Base-by-base conservation (phyloP, 2,888 invertebrate genomes). In the Aricia artaxerxes region DNA sequence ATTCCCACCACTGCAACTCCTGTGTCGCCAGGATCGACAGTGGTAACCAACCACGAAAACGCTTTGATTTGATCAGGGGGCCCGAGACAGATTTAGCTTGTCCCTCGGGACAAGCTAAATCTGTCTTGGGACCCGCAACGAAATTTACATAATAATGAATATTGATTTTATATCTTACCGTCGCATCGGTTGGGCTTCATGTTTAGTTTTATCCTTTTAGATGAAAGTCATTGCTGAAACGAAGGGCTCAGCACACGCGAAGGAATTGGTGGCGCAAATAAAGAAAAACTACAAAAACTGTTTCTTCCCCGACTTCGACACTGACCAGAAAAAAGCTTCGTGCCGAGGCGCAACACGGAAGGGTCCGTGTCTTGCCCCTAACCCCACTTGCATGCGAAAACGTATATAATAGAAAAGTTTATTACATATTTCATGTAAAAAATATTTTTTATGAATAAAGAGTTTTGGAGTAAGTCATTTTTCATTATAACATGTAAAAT, bases 151-250 rank as follows among this genome's bases (percentile, higher is more conserved):
- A 11, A 11, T 64, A 6, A 11, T 31, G 11, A 64, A 31, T 31
- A 24, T 61, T 9, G 31, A 6, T 64, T 64, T 64, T n/a, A 64
- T 24, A 7, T 24, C 61, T 61, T 61, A 64, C 64, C 64, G 4
- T 49, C 49, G 49, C 49, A 4, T 69, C 4, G 64, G 31, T 13
- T 31, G 31, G 24, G 61, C 24, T n/a, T 24, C 0, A 61, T 57
- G 5, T 61, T 69, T 69, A 11, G 31, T 7, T 31, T 9, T 4
- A 35, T 38, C 83, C 24, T 89, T 89, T 16, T 90, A 97, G 97
- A 96, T 98, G 2, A 97, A 97, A 92, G 96, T 98, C 9, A 96
- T 98, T 35, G 97, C 97, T 83, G 99, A 99, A 92, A 98, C 98
- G 0, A 95, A 97, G 85, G 98, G 98, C 86, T 95, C 96, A 93